Evolutionary conservation across 2,797 vertebrate genomes (phyloP).

Genomic region (Telmatherina bonti): DNA sequence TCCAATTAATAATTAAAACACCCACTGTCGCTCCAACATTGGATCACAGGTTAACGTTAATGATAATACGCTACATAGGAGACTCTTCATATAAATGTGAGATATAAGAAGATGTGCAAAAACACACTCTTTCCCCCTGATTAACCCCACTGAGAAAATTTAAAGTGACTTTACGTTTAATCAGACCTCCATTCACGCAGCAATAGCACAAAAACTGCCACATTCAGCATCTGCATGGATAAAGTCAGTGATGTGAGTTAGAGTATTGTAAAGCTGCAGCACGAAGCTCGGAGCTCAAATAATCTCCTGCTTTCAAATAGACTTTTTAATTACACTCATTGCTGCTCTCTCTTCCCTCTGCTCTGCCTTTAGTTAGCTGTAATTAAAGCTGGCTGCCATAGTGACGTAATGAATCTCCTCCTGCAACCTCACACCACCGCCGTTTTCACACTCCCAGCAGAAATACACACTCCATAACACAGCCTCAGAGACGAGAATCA

Average conservation of each 20-base stretch:
- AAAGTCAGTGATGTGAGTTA: conserved; percentile 19
- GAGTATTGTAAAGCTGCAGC: conserved; percentile 38
- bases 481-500: conserved; percentile 36
- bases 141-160: neutral
- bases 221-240: neutral
- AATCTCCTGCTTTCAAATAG: conserved; percentile 68
- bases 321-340: conserved; percentile 79
- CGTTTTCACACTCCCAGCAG: conserved; percentile 54
- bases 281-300: conserved; percentile 52
- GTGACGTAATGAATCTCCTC: conserved; percentile 71
- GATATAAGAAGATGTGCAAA: too few relatives aligned
- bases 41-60: too few relatives aligned
- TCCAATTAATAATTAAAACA: too few relatives aligned
- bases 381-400: conserved; percentile 77
- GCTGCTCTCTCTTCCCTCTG: conserved; percentile 51
- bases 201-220: neutral
- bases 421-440: conserved; percentile 60
- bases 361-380: conserved; percentile 77
- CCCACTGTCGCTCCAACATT: too few relatives aligned
- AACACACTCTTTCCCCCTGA: too few relatives aligned
- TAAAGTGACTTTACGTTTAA: neutral
- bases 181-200: neutral
- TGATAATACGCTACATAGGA: too few relatives aligned
- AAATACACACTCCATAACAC: conserved; percentile 30
- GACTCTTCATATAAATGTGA: too few relatives aligned